A percentile compares a stretch with the other conserved stretches of the same genome.
phyloP scores from a whole-genome alignment of 1,140 invertebrate species.

The Xylocopa sonorina region DNA sequence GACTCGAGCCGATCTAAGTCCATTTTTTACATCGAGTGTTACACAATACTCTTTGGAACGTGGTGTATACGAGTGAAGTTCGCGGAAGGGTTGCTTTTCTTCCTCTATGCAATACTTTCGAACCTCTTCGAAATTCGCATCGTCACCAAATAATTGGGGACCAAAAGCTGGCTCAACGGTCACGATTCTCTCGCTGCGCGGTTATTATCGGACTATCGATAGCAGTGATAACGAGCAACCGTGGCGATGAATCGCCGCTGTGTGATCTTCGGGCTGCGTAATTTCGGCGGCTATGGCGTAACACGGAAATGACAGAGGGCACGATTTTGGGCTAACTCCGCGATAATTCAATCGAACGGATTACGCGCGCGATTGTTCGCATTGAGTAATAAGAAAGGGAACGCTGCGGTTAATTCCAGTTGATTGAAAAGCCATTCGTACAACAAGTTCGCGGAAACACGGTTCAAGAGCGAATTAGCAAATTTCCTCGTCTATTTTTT shows the following conservation, averaged over 20 bases:
- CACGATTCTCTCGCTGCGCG: not conserved
- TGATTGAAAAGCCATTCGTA: too few species aligned
- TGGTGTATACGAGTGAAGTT: too few species aligned
- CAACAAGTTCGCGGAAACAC: not conserved
- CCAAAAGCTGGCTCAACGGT: not conserved
- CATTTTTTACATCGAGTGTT: too few species aligned
- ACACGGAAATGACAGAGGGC: not conserved
- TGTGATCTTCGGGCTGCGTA: not conserved
- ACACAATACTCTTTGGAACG: too few species aligned
- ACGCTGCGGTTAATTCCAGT: not conserved
- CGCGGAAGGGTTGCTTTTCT: too few species aligned
- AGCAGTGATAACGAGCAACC: conserved; percentile 14
- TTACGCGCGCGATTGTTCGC: not conserved
- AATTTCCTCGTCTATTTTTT: conserved; percentile 26
- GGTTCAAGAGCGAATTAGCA: conserved; percentile 1
- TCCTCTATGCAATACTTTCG: too few species aligned
- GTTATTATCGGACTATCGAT: not conserved
- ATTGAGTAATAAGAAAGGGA: not conserved
- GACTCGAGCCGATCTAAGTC: too few species aligned
- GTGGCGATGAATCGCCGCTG: conserved; percentile 7
- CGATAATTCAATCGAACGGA: not conserved
- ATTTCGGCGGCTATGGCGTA: not conserved
- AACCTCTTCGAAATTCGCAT: too few species aligned
- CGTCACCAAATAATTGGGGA: too few species aligned
- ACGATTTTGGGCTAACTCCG: not conserved